Evolutionary conservation across 2,888 invertebrate species (phyloP).

Genomic region (Aphodius sticticus): DNA sequence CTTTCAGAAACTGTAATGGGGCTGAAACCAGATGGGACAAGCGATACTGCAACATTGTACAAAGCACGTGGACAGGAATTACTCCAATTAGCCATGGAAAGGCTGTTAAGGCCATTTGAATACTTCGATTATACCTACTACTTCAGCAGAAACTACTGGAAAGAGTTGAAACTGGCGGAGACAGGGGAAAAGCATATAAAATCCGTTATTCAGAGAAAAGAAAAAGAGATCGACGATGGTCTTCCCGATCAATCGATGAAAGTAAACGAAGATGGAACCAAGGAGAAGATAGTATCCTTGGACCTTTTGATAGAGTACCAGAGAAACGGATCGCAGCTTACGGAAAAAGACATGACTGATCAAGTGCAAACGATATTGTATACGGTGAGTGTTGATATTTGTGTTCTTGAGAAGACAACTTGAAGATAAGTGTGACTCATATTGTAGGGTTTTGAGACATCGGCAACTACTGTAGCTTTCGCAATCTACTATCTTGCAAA

Average conservation of each 20-base stretch:
- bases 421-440: background rate
- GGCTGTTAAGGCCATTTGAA: background rate
- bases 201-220: conserved; percentile 32
- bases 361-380: conserved; percentile 42
- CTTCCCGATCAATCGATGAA: background rate
- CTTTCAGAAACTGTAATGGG: background rate
- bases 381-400: conserved; percentile 31
- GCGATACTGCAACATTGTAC: background rate
- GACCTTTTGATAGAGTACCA: conserved; percentile 35
- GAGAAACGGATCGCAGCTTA: conserved; percentile 24
- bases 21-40: background rate
- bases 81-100: background rate
- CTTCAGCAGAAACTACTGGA: conserved; percentile 22
- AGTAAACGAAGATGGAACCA: conserved; percentile 34
- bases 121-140: background rate
- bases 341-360: conserved; percentile 38
- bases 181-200: conserved; percentile 34
- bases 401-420: background rate
- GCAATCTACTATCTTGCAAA: background rate
- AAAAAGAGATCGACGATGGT: conserved; percentile 29
- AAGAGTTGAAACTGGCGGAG: conserved; percentile 33
- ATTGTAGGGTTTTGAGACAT: background rate
- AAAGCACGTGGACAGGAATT: background rate
- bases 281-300: conserved; percentile 36
- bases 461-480: background rate